These are phyloP conservation scores for Lepas anatifera DNA, from an alignment of 2,888 invertebrate genomes.

Conservation along the genomic window DNA sequence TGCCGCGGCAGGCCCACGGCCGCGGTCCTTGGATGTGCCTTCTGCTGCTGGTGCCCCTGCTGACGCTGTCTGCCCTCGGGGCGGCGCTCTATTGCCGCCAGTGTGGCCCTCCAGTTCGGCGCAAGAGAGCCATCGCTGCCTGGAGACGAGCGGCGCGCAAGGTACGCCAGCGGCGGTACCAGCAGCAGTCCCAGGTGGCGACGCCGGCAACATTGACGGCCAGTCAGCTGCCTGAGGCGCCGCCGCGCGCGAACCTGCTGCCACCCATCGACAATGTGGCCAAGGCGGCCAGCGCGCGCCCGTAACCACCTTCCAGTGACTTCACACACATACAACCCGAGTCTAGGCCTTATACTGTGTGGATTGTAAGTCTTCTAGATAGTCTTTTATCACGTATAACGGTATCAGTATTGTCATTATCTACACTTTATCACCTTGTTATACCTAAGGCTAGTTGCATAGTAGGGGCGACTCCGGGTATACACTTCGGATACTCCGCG, in stretches of 20 bases:
- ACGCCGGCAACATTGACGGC: not conserved
- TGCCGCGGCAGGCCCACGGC: slow-evolving; percentile 1
- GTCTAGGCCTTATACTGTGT: no score
- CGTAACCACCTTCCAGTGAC: no score
- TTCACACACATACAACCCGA: no score
- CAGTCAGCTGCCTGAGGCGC: not conserved
- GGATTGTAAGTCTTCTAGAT: no score
- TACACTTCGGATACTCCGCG: no score
- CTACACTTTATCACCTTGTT: no score
- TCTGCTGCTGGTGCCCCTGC: not conserved
- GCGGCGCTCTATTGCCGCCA: not conserved
- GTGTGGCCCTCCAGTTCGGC: not conserved
- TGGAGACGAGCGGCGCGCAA: not conserved
- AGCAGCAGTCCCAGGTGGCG: not conserved
- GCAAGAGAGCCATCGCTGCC: not conserved
- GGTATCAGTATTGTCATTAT: no score
- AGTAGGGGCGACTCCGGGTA: no score
- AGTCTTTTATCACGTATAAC: no score
- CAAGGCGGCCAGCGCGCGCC: no score
- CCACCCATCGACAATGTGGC: not conserved
- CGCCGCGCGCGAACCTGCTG: not conserved
- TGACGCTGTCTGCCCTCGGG: not conserved
- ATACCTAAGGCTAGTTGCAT: no score
- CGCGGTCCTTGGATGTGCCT: not conserved
- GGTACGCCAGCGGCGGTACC: not conserved